Percentiles rank a stretch among this genome's conserved stretches.
Conservation (phyloP, 2,797 vertebrate genomes). For the Labroides dimidiatus region DNA sequence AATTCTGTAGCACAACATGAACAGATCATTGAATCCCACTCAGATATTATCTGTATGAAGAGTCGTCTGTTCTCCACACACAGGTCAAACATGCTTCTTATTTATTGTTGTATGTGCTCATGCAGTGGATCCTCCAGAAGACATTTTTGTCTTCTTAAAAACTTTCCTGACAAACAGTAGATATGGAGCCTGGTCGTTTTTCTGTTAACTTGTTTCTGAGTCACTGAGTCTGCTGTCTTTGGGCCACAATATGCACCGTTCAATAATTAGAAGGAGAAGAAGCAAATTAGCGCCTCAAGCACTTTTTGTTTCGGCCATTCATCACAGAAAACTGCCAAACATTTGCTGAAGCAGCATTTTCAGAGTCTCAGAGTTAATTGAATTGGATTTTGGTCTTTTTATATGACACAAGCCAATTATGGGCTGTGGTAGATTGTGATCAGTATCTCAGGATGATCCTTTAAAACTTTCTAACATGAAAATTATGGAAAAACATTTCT, state of each 20-base stretch:
- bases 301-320: background rate
- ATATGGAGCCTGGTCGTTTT: background rate
- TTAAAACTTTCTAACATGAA: background rate
- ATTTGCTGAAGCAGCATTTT: background rate
- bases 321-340: background rate
- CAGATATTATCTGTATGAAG: background rate
- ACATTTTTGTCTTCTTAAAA: background rate
- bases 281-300: conserved; percentile 1
- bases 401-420: background rate
- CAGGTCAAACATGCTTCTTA: background rate
- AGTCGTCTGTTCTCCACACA: background rate
- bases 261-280: background rate
- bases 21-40: background rate
- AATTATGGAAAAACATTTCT: background rate
- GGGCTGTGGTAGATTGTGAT: background rate
- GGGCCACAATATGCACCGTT: background rate
- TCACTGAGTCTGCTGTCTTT: background rate
- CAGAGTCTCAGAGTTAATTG: background rate
- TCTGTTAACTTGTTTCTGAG: background rate
- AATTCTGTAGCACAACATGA: background rate
- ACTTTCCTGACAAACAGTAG: background rate
- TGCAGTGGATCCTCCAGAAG: background rate
- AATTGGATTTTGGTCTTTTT: background rate
- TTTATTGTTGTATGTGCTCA: background rate
- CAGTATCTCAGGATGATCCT: background rate